Base-by-base conservation (phyloP, 1,140 invertebrate species). In the Ceratina calcarata region DNA sequence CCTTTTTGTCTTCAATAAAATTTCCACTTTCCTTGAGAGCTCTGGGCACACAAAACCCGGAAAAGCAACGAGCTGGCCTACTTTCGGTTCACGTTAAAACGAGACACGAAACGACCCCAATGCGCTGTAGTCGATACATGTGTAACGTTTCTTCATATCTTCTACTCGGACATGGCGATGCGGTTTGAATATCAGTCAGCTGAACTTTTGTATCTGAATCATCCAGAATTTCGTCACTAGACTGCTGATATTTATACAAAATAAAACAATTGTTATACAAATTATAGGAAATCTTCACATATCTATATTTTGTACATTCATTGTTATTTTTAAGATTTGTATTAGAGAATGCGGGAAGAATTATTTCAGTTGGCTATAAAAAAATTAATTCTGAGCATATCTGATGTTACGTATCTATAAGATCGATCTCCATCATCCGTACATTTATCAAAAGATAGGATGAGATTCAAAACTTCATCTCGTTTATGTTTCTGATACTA, bases 11-110 rank as follows among this genome's bases (percentile, higher is more conserved):
- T n/a, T 53, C 74, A 12, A n/a, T 32, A 20, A 71, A 74, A 72
- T 79, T 79, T 79, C 78, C 78, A 79, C 71, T 73, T 74, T 74
- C 55, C 70, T 79, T 67, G 70, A 79, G 71, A 79, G 78, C 53
- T 67, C 71, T 60, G 49, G 61, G 58, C 61, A 27, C 15, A 68
- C 4, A 1, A 7, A 13, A 12, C 27, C 13, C 2, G 24, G 61
- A 22, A 51, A 37, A 58, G 55, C 61, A 20, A 18, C 18, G 16
- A 16, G 49, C 18, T 79, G 70, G 70, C 78, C 78, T 61, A 79
- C 20, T 79, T 79, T 58, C 58, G 27, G n/a, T 15, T 74, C 51
- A 61, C n/a, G 77, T 51, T 13, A 65, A 74, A 53, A 18, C 53
- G 53, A 79, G 62, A 66, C 61, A 58, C 61, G 70, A 78, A 45